These are phyloP conservation scores for Equus przewalskii DNA, from an alignment of 2,113 vertebrate genomes.

Conservation along the genomic window DNA sequence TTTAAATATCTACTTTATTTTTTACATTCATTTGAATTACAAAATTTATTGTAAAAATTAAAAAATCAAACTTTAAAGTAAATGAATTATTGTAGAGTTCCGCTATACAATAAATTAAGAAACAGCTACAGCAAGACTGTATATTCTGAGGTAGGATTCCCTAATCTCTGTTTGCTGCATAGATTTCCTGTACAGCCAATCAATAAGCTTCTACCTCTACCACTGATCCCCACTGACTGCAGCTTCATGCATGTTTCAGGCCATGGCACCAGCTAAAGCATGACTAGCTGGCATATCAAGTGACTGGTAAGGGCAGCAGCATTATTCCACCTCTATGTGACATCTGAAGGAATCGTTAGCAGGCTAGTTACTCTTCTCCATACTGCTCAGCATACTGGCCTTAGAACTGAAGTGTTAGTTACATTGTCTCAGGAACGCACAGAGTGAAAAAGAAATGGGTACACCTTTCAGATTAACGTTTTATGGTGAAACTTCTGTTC, in stretches of 20 bases:
- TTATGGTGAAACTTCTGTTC: not conserved
- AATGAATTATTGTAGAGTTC: not conserved
- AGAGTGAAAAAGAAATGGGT: not conserved
- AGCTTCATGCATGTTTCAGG: not conserved
- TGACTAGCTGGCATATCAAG: not conserved
- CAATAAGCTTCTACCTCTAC: not conserved
- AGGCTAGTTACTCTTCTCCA: not conserved
- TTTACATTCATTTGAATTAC: not conserved
- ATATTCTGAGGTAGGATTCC: not conserved
- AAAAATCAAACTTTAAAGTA: not conserved
- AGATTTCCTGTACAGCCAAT: not conserved
- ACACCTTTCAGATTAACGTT: not conserved
- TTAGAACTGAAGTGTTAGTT: not conserved
- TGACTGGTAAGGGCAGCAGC: too few species aligned
- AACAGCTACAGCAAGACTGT: not conserved
- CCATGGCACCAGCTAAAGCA: not conserved
- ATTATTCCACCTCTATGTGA: not conserved
- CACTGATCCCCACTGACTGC: not conserved
- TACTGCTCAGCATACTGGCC: too few species aligned
- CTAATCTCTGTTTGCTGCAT: not conserved
- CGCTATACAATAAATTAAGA: not conserved
- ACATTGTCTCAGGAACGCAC: not conserved
- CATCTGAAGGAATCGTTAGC: not conserved
- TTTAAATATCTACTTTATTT: not conserved
- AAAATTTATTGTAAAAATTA: not conserved